Evolutionary conservation across 92 coral and sea anemone species (phyloP).

Genomic region (Umimayanthus kanabou): DNA sequence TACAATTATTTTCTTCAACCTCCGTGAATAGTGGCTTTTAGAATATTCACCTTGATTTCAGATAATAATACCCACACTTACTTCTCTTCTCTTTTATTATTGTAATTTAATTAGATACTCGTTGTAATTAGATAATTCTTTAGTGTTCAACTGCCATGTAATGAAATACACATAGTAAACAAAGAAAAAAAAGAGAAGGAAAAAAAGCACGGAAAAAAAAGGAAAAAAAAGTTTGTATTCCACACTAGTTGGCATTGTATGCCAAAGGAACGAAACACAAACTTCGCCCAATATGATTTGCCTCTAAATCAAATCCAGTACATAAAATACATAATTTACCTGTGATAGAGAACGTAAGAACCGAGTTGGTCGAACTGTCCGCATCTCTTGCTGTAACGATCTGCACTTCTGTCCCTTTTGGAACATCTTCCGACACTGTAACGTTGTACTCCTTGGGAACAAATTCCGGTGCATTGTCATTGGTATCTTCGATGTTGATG

Average conservation of each 20-base stretch:
- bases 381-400: slow-evolving; percentile 71
- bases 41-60: no score
- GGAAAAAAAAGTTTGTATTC: no score
- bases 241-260: background rate
- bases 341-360: slow-evolving; percentile 61
- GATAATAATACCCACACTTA: no score
- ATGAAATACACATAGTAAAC: no score
- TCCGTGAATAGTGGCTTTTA: no score
- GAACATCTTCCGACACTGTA: slow-evolving; percentile 52
- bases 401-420: slow-evolving; percentile 57
- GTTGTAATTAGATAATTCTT: no score
- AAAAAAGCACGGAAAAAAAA: no score
- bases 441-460: slow-evolving; percentile 62
- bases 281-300: background rate
- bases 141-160: no score
- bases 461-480: slow-evolving; percentile 79
- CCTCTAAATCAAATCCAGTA: background rate
- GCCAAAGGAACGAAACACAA: background rate
- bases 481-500: slow-evolving; percentile 65
- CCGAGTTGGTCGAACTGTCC: slow-evolving; percentile 70
- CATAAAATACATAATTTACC: slow-evolving; percentile 14
- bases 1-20: no score
- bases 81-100: no score
- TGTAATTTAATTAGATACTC: no score
- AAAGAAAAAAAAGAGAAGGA: no score